Percentiles rank a stretch among this genome's conserved stretches.
These are phyloP conservation scores for Sylvia borin DNA, from an alignment of 2,797 vertebrate species.

Conservation along the genomic window DNA sequence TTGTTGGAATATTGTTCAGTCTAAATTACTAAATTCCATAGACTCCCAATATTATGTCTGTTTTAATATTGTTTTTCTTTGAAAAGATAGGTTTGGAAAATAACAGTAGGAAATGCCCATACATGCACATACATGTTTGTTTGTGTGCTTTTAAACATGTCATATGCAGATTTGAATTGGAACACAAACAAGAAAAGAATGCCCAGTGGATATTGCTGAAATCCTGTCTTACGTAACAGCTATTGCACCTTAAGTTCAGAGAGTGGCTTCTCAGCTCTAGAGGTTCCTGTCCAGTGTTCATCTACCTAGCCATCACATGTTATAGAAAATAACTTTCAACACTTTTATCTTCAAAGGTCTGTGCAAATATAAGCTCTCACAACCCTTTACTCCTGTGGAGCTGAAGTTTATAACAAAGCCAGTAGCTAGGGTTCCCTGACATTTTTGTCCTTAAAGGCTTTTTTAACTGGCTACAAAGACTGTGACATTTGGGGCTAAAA, in stretches of 20 bases:
- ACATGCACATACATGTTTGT: accelerated
- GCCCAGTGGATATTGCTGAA: not conserved
- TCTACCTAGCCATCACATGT: not conserved
- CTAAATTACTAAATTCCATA: not conserved
- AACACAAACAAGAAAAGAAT: not conserved
- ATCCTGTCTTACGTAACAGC: not conserved
- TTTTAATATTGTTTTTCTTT: not conserved
- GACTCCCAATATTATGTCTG: not conserved
- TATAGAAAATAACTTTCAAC: not conserved
- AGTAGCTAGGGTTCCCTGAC: not conserved
- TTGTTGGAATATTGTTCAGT: not conserved
- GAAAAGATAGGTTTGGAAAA: not conserved
- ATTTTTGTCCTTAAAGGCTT: not conserved
- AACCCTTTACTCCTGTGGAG: not conserved
- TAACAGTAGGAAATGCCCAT: not conserved
- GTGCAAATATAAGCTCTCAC: not conserved
- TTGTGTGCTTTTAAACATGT: not conserved
- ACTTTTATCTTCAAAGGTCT: not conserved
- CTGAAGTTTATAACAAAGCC: not conserved
- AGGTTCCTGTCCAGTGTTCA: not conserved
- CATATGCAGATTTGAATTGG: not conserved
- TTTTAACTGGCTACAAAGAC: not conserved
- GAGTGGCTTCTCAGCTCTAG: not conserved
- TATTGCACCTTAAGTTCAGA: not conserved
- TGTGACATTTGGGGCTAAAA: not conserved